Evolutionary conservation across 1,140 invertebrate genomes (phyloP), one percentile per base, ranked within the genome.

Genomic region (Patella vulgata): DNA sequence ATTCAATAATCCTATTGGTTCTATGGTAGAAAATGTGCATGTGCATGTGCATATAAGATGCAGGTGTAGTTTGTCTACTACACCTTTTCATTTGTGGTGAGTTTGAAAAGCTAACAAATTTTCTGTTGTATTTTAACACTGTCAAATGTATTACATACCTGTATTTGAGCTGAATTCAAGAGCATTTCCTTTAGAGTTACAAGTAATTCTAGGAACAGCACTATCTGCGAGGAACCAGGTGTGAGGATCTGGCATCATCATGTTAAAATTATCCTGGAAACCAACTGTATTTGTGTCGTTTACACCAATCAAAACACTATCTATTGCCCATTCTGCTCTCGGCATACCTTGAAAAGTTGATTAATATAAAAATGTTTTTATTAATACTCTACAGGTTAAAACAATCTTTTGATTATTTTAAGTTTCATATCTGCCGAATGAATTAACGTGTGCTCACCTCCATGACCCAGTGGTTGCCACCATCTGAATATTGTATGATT

Each of bases 401-500:
- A n/a, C n/a, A n/a, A n/a, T n/a, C n/a, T n/a, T n/a, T n/a, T n/a
- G n/a, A n/a, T n/a, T n/a, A n/a, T n/a, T n/a, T n/a, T n/a, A n/a
- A n/a, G n/a, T n/a, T n/a, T n/a, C n/a, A n/a, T n/a, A n/a, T n/a
- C n/a, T n/a, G n/a, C n/a, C n/a, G n/a, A n/a, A n/a, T n/a, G n/a
- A n/a, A n/a, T n/a, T n/a, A n/a, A n/a, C n/a, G n/a, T n/a, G n/a
- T n/a, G 33, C 5, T 36, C 66, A 80, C 78, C 80, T 75, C 73
- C 82, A 68, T 70, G 74, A 36, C 73, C 71, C 31, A 81, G 65
- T 27, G 78, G 79, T 63, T 86, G 85, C 83, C 85, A 85, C 78
- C 82, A 86, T 44, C 84, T 74, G 54, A 86, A 83, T 27, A 76
- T 78, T 2, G 85, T 85, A 4, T 56, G 56, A 6, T 74, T 64